Conservation (phyloP, 2,888 invertebrate species). For the Hetaerina titia region DNA sequence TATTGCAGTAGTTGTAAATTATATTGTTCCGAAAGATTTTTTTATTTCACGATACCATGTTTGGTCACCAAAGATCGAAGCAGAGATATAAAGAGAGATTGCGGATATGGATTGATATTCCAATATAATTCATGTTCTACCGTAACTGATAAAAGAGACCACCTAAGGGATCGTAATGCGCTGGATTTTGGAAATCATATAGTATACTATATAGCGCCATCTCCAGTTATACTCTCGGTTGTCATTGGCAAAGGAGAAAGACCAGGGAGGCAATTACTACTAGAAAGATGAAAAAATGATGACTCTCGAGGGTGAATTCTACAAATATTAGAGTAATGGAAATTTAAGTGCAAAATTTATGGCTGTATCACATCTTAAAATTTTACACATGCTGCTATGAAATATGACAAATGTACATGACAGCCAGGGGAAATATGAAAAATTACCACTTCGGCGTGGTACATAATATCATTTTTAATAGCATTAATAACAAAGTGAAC, state of each 20-base stretch:
- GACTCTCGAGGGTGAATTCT: too few species aligned
- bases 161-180: neutral
- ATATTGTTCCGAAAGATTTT: neutral
- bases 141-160: neutral
- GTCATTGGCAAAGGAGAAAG: neutral
- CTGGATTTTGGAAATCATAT: neutral
- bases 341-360: too few species aligned
- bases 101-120: neutral
- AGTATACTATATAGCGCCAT: neutral
- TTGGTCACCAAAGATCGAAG: neutral
- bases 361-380: too few species aligned
- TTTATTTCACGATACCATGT: neutral
- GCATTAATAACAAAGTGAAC: too few species aligned
- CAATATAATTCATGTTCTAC: neutral
- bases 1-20: conserved; percentile 24
- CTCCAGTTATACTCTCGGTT: neutral
- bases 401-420: too few species aligned
- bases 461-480: too few species aligned
- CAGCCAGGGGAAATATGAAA: neutral
- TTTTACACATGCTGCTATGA: too few species aligned
- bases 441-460: neutral
- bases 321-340: neutral
- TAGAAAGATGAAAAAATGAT: neutral
- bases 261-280: neutral
- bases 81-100: neutral